Conservation (phyloP, 2,888 invertebrate genomes). For the Adela reaumurella region DNA sequence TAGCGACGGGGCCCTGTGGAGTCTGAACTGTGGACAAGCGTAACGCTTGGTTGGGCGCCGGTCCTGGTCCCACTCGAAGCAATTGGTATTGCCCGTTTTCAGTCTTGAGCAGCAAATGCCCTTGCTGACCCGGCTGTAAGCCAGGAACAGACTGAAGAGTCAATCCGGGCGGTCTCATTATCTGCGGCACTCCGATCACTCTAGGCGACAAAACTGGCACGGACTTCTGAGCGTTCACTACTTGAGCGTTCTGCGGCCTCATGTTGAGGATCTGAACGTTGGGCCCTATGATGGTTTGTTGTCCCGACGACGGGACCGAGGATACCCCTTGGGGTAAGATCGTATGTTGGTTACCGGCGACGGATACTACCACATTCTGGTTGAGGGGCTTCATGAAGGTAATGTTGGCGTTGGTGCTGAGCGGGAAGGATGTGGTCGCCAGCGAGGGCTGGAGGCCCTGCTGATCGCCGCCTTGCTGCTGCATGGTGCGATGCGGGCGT, state of each 20-base stretch:
- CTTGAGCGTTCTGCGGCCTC: constrained; percentile 67
- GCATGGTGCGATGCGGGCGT: constrained; percentile 5
- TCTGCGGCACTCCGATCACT: constrained; percentile 78
- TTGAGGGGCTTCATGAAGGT: constrained; percentile 59
- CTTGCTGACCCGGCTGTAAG: constrained; percentile 84
- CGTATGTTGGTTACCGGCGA: not conserved
- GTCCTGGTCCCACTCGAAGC: constrained; percentile 82
- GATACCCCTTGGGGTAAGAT: not conserved
- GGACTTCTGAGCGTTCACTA: constrained; percentile 67
- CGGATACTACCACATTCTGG: constrained; percentile 39
- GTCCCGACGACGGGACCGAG: constrained; percentile 52
- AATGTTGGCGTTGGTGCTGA: constrained; percentile 58
- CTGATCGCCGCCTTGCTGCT: constrained; percentile 29
- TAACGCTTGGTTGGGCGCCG: constrained; percentile 66
- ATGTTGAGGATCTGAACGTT: constrained; percentile 86
- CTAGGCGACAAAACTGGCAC: constrained; percentile 75
- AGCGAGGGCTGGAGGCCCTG: constrained; percentile 62
- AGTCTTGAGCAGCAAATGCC: constrained; percentile 88
- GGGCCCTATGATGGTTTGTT: constrained; percentile 59
- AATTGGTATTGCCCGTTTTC: constrained; percentile 96
- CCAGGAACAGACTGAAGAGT: constrained; percentile 83
- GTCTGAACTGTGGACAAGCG: constrained; percentile 84
- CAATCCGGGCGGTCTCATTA: constrained; percentile 78
- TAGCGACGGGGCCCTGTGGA: constrained; percentile 71
- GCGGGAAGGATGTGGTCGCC: constrained; percentile 56